Base-by-base conservation (phyloP, 2,113 vertebrate species). In the Sebastes schlegelii region DNA sequence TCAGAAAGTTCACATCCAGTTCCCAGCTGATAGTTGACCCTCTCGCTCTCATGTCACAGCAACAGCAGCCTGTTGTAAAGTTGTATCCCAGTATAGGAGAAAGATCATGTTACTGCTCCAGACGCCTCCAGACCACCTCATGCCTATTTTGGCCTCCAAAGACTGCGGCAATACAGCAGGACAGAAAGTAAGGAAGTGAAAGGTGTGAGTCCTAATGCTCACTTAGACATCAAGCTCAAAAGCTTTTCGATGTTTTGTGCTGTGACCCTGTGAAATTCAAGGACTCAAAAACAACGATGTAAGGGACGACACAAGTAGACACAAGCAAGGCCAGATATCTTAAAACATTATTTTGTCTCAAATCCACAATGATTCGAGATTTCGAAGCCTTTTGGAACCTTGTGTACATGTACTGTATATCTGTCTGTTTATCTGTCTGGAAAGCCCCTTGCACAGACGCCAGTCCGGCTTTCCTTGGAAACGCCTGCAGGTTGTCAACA, bases 401-500 rank as follows among this genome's bases (percentile, higher is more conserved):
- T 4, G 12, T 46, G 67, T 57, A 46, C 17, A 62, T 16, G 34
- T 21, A 34, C 34, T 34, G 34, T 4, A 34, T 34, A 43, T 62
- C 13, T 23, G 46, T 74, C 57, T 64, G 21, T 66, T n/a, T 34
- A 66, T 77, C 68, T 61, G 42, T 19, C 55, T 57, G 85, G 84
- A 88, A 92, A 91, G 76, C 77, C 91, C 87, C 88, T 19, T 4
- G 68, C 7, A 23, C 66, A 54, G 66, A 82, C 68, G 86, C 78
- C 83, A 74, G 85, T 76, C 60, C 7, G n/a, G 58, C 74, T 80
- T 84, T 89, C 85, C 80, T 73, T 82, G 51, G 85, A 91, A 86
- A 89, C 72, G 58, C 51, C 70, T 72, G 79, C 74, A 81, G 76
- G 80, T 79, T 90, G 88, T 87, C 87, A 91, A 87, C 87, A 79